Base-by-base conservation (phyloP, 2,888 invertebrate species). In the Yponomeuta cagnagella region DNA sequence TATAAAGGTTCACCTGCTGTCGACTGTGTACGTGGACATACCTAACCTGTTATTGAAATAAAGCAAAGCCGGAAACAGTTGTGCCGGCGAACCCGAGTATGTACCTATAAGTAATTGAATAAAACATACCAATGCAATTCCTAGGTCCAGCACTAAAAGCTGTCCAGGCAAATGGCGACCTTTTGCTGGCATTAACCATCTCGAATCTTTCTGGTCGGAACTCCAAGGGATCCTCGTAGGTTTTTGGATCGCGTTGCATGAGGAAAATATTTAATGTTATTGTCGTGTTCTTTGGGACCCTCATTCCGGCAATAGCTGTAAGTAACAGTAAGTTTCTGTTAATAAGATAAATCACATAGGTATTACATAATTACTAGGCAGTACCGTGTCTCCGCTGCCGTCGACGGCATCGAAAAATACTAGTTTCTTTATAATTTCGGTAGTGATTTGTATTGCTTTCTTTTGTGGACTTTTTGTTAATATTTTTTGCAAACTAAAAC, bases 81-180 rank as follows among this genome's bases (percentile, higher is more conserved):
- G 37, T 37, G 0, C 37, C 37, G 37, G 4, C 37, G 2, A 37
- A 37, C 37, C 37, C 2, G 37, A 23, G 23, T 23, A 33, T 33
- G 33, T 33, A 33, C 33, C 2, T 33, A 4, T 33, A 31, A 15
- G 23, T 63, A 63, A 33, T 9, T 69, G 6, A 63, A 15, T 30
- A 12, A 23, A 33, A 73, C 77, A 74, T 78, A 93, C 93, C 93
- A 72, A 94, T 93, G 74, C 94, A 94, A 76, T 95, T 95, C 66
- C 95, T 90, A 0, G 94, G 93, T 0, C 95, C 95, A 10, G 94
- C 95, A 75, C 94, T 95, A 72, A 95, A 95, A 0, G 94, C 93
- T 1, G 95, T 77, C 83, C 92, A 94, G 33, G 88, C 88, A 75
- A 93, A 94, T 0, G 93, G 90, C 70, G 88, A 91, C 48, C 31